Evolutionary conservation across 2,797 vertebrate genomes (phyloP), one percentile per base, ranked within the genome.

Genomic region (Cuculus canorus): DNA sequence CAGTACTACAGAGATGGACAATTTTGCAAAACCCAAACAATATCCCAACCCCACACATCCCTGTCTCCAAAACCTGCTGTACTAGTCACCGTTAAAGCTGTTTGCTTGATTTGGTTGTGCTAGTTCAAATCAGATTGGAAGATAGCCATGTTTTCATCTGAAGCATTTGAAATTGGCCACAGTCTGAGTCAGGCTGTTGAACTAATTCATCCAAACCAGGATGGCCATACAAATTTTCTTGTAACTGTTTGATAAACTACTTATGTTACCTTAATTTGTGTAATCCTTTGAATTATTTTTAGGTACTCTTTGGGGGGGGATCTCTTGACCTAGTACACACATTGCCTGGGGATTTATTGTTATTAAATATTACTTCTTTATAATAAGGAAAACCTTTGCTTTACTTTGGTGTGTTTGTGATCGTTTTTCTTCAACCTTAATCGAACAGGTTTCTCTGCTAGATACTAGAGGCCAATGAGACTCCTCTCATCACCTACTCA

Each of bases 271-370:
- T 30, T 79, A 68, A 81, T 81, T 72, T 79, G 17, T 68, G 24
- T 90, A 86, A 61, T 84, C 56, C 22, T 77, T 82, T 81, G 93
- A 94, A 6, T 96, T 92, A 93, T 93, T 93, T 90, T 84, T 86
- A 93, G 82, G 41, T 92, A 61, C 13, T 93, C 22, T 54, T 73
- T 82, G 9, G 70, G 47, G 48, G 39, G 39, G 50, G 71, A n/a
- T 88, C 60, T 82, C 60, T 88, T 86, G 53, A 73, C 22, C 61
- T 92, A 82, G 73, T 60, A 71, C 37, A 70, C 25, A 18, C 13
- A 6, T 64, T 77, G 45, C 63, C 92, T 90, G 64, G 81, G 75
- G 57, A 86, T 88, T 86, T 71, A 61, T 82, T 83, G 37, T 79
- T 79, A 70, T 88, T 88, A 47, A 57, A 37, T 80, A n/a, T 63